Conservation (phyloP, 2,113 vertebrate genomes). For the Phoxinus phoxinus region DNA sequence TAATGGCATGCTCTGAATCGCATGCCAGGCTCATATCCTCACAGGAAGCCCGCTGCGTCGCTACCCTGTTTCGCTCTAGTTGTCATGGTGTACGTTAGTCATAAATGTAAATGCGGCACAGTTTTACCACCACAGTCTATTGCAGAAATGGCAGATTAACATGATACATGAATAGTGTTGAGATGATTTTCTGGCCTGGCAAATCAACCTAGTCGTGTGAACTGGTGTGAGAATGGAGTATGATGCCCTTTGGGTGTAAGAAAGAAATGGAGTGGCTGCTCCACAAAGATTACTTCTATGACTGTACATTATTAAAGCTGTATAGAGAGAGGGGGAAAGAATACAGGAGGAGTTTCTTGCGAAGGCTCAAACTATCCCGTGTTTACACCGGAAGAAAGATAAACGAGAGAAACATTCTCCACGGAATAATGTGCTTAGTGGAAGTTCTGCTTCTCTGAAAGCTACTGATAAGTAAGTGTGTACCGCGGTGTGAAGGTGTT, state of each 20-base stretch:
- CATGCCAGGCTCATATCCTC: slow-evolving; percentile 30
- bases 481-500: not conserved
- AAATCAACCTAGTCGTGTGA: slow-evolving; percentile 11
- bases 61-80: slow-evolving; percentile 28
- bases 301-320: not conserved
- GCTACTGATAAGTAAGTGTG: not conserved
- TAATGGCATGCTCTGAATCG: slow-evolving; percentile 38
- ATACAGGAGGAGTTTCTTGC: not conserved
- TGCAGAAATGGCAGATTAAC: slow-evolving; percentile 14
- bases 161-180: not conserved
- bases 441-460: slow-evolving; percentile 13
- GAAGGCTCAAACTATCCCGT: not conserved
- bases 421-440: slow-evolving; percentile 19
- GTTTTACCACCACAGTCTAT: not conserved
- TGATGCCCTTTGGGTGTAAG: not conserved
- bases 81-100: slow-evolving; percentile 5
- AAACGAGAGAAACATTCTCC: not conserved
- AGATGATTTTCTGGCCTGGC: not conserved
- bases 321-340: not conserved
- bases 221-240: slow-evolving; percentile 19
- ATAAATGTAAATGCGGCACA: not conserved
- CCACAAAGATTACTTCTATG: not conserved
- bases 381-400: not conserved
- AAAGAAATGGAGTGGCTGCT: not conserved
- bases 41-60: slow-evolving; percentile 7